Conservation (phyloP, 1,140 invertebrate species). For the Pachypeltis micranthus region DNA sequence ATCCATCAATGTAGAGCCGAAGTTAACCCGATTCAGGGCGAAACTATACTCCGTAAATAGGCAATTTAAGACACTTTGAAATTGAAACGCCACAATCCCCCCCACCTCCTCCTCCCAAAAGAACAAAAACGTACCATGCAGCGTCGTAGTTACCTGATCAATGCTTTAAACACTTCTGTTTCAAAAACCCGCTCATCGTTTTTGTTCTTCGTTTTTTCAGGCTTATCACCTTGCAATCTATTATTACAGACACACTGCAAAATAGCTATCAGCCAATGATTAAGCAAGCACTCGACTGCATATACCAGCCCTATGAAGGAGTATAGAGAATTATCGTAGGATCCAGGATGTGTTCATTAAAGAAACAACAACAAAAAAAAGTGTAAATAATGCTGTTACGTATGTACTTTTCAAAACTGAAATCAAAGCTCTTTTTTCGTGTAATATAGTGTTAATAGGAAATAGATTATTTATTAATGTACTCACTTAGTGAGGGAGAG, state of each 20-base stretch:
- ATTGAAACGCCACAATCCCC: too few species aligned
- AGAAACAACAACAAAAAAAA: not conserved
- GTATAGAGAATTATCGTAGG: not conserved
- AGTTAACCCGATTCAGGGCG: too few species aligned
- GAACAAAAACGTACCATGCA: too few species aligned
- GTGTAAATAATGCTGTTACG: slow-evolving; percentile 17
- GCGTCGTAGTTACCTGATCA: too few species aligned
- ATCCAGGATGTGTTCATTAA: slow-evolving; percentile 16
- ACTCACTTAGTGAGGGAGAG: slow-evolving; percentile 2
- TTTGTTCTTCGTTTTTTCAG: slow-evolving; percentile 1
- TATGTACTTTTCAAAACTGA: slow-evolving; percentile 15
- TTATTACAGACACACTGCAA: slow-evolving; percentile 14
- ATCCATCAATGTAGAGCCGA: too few species aligned
- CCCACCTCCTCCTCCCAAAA: too few species aligned
- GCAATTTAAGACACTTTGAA: too few species aligned
- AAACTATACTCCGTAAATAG: too few species aligned
- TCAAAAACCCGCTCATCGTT: too few species aligned
- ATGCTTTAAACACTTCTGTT: too few species aligned
- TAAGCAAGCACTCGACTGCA: slow-evolving; percentile 18
- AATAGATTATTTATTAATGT: slow-evolving; percentile 14
- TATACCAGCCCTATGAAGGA: slow-evolving; percentile 18
- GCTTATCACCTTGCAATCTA: slow-evolving; percentile 15
- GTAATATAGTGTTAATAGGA: slow-evolving; percentile 11
- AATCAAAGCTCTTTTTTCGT: slow-evolving; percentile 11
- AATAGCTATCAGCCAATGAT: slow-evolving; percentile 15